phyloP scores from a whole-genome alignment of 2,888 invertebrate genomes.

The Cantharis flavilabris region DNA sequence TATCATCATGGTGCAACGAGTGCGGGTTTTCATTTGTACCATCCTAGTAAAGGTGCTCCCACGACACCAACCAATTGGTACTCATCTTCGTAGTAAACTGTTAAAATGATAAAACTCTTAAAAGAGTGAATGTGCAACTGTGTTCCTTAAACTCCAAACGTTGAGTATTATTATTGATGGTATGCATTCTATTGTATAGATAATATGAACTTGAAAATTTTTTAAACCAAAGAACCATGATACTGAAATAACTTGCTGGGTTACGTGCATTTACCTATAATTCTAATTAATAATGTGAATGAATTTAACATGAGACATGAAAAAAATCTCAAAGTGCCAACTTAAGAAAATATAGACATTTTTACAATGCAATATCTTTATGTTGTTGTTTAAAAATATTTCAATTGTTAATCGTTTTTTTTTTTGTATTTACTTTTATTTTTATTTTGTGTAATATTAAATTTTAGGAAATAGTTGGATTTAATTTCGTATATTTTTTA shows the following conservation, averaged over 20 bases:
- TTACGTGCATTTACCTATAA: conserved; percentile 17
- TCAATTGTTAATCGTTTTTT: conserved; percentile 17
- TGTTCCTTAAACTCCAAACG: conserved; percentile 35
- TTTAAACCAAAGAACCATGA: conserved; percentile 30
- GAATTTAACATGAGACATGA: neutral
- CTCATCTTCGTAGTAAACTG: conserved; percentile 54
- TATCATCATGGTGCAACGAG: conserved; percentile 71
- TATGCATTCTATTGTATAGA: conserved; percentile 21
- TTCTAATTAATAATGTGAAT: conserved; percentile 15
- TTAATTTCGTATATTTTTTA: conserved; percentile 11
- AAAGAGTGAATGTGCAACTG: conserved; percentile 34
- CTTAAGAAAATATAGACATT: conserved; percentile 8
- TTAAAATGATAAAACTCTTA: conserved; percentile 12
- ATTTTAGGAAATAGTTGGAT: conserved; percentile 20
- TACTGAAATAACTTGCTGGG: conserved; percentile 15
- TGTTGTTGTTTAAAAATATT: conserved; percentile 21
- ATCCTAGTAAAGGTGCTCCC: conserved; percentile 67
- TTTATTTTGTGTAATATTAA: conserved; percentile 13
- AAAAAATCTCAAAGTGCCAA: conserved; percentile 24
- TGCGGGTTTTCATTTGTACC: conserved; percentile 89
- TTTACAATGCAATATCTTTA: conserved; percentile 18
- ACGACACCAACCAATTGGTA: conserved; percentile 56
- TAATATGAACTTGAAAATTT: conserved; percentile 22
- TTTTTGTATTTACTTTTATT: conserved; percentile 21
- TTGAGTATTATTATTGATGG: conserved; percentile 20